Percentiles rank a stretch among this genome's conserved stretches.
These are phyloP conservation scores for Bombus vancouverensis DNA, from an alignment of 1,140 invertebrate genomes.

Conservation along the genomic window DNA sequence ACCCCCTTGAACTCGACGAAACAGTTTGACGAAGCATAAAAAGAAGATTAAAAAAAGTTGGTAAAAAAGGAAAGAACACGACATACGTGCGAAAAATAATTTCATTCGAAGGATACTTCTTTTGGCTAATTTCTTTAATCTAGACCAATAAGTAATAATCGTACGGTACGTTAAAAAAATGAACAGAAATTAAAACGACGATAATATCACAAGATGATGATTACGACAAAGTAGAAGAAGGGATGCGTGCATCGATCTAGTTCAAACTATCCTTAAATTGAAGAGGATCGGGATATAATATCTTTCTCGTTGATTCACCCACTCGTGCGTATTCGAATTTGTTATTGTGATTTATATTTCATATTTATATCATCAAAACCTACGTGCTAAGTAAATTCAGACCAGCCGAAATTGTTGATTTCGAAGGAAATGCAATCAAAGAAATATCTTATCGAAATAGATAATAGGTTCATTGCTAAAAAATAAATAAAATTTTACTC, in stretches of 20 bases:
- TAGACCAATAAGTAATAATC: neutral
- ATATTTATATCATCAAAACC: constrained; percentile 72
- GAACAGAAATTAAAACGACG: constrained; percentile 32
- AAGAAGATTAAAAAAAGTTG: neutral
- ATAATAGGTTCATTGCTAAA: constrained; percentile 74
- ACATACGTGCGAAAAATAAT: neutral
- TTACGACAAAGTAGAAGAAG: constrained; percentile 11
- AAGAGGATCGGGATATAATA: constrained; percentile 47
- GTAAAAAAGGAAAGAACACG: constrained; percentile 3
- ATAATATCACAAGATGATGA: constrained; percentile 41
- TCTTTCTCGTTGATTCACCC: constrained; percentile 45
- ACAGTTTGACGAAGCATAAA: constrained; percentile 52
- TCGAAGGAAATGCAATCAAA: constrained; percentile 69
- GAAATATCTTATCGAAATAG: constrained; percentile 73
- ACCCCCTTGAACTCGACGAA: constrained; percentile 45
- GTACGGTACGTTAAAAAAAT: constrained; percentile 4
- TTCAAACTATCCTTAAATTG: constrained; percentile 55
- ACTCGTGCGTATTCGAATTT: constrained; percentile 59
- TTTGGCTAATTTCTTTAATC: neutral
- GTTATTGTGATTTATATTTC: constrained; percentile 72
- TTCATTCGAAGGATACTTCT: neutral
- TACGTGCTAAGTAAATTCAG: constrained; percentile 81
- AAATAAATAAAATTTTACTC: constrained; percentile 78
- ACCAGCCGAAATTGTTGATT: constrained; percentile 81
- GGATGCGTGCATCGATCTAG: neutral